Evolutionary conservation across 1,140 invertebrate species (phyloP).

Genomic region (Drosophila miranda): DNA sequence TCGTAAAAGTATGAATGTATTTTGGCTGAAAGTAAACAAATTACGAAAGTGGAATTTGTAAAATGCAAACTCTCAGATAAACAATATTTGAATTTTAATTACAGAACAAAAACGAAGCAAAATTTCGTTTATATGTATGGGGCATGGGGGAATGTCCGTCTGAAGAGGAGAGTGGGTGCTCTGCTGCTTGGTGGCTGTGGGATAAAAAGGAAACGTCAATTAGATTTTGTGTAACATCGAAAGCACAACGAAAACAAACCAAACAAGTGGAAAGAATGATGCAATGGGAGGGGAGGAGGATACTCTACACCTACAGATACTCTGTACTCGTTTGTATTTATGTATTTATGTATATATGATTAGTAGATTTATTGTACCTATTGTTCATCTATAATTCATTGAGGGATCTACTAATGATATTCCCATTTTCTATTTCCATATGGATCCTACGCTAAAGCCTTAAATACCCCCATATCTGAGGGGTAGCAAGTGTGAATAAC

Average conservation of each 20-base stretch:
- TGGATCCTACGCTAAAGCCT: background rate
- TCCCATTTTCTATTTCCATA: too few species aligned
- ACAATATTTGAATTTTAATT: constrained; percentile 40
- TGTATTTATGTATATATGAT: too few species aligned
- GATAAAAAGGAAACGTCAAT: constrained; percentile 53
- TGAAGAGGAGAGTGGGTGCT: constrained; percentile 5
- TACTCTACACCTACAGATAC: background rate
- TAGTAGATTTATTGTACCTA: too few species aligned
- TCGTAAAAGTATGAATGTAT: background rate
- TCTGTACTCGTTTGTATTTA: background rate
- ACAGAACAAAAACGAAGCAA: constrained; percentile 26
- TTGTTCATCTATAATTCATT: too few species aligned
- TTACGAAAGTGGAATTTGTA: constrained; percentile 29
- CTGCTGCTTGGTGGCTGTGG: background rate
- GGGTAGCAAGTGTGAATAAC: constrained; percentile 21
- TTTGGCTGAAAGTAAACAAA: constrained; percentile 30
- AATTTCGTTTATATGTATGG: background rate
- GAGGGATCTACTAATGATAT: too few species aligned
- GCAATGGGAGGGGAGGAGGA: background rate
- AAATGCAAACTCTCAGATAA: constrained; percentile 25
- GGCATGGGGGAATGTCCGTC: constrained; percentile 6
- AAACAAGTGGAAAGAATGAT: constrained; percentile 24
- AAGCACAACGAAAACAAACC: constrained; percentile 41
- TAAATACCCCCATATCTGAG: background rate
- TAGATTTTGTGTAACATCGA: constrained; percentile 50